Conservation (phyloP, 2,113 vertebrate genomes). For the Hypomesus transpacificus region DNA sequence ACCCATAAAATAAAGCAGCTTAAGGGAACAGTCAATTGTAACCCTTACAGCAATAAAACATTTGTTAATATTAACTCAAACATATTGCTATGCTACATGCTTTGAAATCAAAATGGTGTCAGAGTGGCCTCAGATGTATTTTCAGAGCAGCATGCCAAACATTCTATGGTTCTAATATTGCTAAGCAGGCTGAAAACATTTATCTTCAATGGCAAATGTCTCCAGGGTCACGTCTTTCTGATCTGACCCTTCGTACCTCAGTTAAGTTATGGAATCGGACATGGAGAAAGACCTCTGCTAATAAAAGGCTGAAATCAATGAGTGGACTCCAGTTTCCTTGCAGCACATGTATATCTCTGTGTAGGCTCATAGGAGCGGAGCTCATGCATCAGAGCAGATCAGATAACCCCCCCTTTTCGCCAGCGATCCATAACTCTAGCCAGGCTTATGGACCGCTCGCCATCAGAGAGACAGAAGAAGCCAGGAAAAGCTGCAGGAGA, state of each 20-base stretch:
- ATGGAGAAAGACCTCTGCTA: constrained; percentile 24
- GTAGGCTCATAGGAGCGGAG: constrained; percentile 42
- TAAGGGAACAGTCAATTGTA: too few relatives aligned
- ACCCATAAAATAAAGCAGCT: too few relatives aligned
- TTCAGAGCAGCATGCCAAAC: too few relatives aligned
- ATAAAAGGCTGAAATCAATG: constrained; percentile 50
- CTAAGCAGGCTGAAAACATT: constrained; percentile 23
- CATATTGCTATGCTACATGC: too few relatives aligned
- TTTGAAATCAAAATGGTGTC: too few relatives aligned
- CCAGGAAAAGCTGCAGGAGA: constrained; percentile 4
- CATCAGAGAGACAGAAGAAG: background rate
- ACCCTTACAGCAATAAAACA: too few relatives aligned
- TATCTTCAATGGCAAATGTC: background rate
- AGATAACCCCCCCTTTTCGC: constrained; percentile 40
- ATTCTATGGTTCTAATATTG: background rate
- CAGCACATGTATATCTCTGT: constrained; percentile 59
- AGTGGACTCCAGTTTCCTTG: constrained; percentile 60
- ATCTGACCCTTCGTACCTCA: background rate
- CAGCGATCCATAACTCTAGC: constrained; percentile 28
- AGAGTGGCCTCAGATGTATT: too few relatives aligned
- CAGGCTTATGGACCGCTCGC: constrained; percentile 10
- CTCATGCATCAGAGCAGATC: constrained; percentile 30
- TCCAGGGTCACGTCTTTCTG: too few relatives aligned
- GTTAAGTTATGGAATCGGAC: constrained; percentile 7
- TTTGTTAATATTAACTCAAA: too few relatives aligned